Conservation (phyloP, 2,888 invertebrate species). For the Salticus scenicus region DNA sequence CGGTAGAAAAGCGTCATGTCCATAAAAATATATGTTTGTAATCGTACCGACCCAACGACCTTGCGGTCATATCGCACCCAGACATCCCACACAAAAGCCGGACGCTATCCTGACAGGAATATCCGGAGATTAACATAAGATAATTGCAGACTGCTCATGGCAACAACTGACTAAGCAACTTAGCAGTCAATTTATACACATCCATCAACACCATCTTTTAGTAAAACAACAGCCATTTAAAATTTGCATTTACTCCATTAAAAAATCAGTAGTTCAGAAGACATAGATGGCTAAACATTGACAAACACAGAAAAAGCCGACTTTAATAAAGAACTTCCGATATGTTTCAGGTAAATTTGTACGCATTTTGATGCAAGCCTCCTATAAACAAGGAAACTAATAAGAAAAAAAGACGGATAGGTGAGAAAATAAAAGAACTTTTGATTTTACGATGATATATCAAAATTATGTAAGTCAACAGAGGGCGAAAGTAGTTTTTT, state of each 20-base stretch:
- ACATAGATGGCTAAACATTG: neutral
- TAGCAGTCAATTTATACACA: neutral
- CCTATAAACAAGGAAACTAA: too few species aligned
- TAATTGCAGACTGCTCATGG: neutral
- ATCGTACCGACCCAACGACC: too few species aligned
- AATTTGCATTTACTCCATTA: neutral
- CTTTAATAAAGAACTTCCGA: too few species aligned
- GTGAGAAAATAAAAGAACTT: too few species aligned
- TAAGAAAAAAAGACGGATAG: too few species aligned
- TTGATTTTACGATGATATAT: too few species aligned
- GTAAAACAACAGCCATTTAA: neutral
- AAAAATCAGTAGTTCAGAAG: neutral
- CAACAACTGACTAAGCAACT: neutral
- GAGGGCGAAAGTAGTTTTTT: too few species aligned
- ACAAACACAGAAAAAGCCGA: neutral
- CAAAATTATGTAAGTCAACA: too few species aligned
- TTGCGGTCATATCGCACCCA: neutral
- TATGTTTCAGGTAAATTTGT: too few species aligned
- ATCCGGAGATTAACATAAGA: conserved; percentile 18
- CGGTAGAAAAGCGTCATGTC: too few species aligned
- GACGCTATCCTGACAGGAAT: conserved; percentile 17
- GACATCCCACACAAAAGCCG: conserved; percentile 2
- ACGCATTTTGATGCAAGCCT: too few species aligned
- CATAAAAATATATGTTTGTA: too few species aligned
- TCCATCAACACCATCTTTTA: neutral